A percentile compares a stretch with the other conserved stretches of the same genome.
Conservation (phyloP, 2,113 vertebrate species). For the Cynopterus brachyotis region DNA sequence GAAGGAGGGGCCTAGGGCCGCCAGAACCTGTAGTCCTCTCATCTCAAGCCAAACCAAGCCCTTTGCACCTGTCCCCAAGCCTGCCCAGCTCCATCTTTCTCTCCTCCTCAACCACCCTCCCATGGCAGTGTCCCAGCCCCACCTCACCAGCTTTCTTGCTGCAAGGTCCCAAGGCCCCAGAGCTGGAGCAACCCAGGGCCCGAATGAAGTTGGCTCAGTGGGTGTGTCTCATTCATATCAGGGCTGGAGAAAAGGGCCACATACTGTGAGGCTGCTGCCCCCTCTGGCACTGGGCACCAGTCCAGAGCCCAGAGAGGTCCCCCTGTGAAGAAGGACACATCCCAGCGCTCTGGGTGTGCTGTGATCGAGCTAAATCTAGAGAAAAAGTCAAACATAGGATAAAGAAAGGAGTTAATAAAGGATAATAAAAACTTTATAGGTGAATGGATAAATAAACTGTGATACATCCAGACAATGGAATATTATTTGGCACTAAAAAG, state of each 20-base stretch:
- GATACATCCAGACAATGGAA: not conserved
- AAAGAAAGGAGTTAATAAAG: not conserved
- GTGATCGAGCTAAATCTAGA: constrained; percentile 89
- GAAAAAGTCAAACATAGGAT: not conserved
- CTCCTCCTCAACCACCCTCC: constrained; percentile 30
- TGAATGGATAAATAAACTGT: not conserved
- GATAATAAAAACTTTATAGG: not conserved
- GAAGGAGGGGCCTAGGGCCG: not conserved
- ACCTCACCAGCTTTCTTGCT: constrained; percentile 88
- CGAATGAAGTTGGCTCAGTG: constrained; percentile 75
- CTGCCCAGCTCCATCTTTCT: not conserved
- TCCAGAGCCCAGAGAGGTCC: constrained; percentile 96
- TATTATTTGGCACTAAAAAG: not conserved
- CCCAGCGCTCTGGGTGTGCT: constrained; percentile 88
- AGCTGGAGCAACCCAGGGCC: constrained; percentile 92
- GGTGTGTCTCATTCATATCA: constrained; percentile 91
- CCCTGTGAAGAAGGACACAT: constrained; percentile 90
- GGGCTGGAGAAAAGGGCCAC: constrained; percentile 91
- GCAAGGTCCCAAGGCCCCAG: constrained; percentile 91
- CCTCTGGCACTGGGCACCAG: constrained; percentile 94
- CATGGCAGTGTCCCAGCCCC: constrained; percentile 61
- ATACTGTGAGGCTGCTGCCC: constrained; percentile 85
- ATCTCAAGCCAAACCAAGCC: not conserved
- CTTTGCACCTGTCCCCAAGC: not conserved
- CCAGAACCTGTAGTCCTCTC: not conserved